phyloP scores from a whole-genome alignment of 92 coral and sea anemone species.

The Umimayanthus chanpuru region DNA sequence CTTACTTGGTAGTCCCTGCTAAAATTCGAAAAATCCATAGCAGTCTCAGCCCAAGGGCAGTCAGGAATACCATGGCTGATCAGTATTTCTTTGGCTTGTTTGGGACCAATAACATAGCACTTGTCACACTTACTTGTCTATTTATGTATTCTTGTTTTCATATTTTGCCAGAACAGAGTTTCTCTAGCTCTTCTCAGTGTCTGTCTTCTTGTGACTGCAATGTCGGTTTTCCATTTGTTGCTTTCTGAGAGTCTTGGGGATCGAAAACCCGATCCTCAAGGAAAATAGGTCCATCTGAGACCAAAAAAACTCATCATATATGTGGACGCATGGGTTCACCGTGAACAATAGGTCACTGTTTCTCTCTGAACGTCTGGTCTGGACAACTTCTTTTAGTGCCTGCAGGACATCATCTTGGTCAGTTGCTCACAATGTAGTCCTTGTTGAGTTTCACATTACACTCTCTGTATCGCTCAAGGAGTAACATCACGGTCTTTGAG shows the following conservation, averaged over 20 bases:
- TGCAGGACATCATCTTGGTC: conserved; percentile 14
- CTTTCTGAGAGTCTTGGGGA: conserved; percentile 14
- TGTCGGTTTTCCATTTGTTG: neutral
- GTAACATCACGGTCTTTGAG: neutral
- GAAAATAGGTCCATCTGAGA: neutral
- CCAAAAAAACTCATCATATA: conserved; percentile 2
- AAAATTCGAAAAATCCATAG: neutral
- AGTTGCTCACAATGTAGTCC: conserved; percentile 2
- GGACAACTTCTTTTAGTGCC: conserved; percentile 3
- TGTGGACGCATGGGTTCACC: conserved; percentile 19
- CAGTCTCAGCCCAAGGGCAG: conserved; percentile 35
- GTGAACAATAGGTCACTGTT: neutral
- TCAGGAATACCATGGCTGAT: conserved; percentile 25
- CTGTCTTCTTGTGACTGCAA: conserved; percentile 19
- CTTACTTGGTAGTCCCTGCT: too few relatives aligned
- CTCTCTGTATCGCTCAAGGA: conserved; percentile 8
- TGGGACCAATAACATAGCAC: conserved; percentile 1
- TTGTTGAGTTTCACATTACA: conserved; percentile 15
- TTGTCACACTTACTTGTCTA: conserved; percentile 15
- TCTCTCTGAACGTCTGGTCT: conserved; percentile 20
- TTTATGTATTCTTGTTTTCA: conserved; percentile 11
- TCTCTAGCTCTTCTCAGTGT: conserved; percentile 26
- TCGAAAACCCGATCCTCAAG: neutral
- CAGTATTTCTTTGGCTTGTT: conserved; percentile 28
- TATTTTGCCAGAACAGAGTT: conserved; percentile 28